phyloP scores from a whole-genome alignment of 2,113 vertebrate genomes.

The Tupaia tana region DNA sequence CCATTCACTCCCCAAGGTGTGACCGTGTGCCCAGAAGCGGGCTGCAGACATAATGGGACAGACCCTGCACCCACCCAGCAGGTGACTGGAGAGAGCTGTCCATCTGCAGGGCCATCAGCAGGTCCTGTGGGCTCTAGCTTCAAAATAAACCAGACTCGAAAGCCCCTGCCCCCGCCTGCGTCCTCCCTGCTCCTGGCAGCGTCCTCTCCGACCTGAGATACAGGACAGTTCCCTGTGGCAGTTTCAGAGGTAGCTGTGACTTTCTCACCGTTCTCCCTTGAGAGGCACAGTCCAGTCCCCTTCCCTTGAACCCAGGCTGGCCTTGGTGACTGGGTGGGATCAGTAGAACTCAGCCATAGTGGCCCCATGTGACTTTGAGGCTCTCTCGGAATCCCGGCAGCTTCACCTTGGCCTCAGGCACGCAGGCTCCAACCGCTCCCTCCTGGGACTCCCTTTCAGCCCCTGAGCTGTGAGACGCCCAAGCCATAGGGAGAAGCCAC shows the following conservation, averaged over 20 bases:
- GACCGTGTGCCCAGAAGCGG: background rate
- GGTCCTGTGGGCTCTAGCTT: too few relatives aligned
- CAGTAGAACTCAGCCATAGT: background rate
- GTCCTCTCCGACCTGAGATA: too few relatives aligned
- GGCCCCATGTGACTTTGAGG: rapidly evolving
- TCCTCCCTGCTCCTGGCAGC: rapidly evolving
- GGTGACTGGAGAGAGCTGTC: background rate
- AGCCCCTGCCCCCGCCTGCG: background rate
- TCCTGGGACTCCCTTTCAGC: background rate
- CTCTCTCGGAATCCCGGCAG: background rate
- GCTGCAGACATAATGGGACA: background rate
- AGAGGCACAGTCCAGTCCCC: background rate
- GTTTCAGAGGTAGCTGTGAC: background rate
- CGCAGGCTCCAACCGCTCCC: background rate
- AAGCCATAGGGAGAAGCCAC: background rate
- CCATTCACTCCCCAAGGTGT: background rate
- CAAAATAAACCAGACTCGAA: background rate
- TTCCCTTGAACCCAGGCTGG: background rate
- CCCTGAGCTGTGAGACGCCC: background rate
- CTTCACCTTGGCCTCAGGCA: too few relatives aligned
- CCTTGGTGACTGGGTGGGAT: rapidly evolving
- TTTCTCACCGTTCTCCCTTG: background rate
- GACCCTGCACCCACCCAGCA: background rate
- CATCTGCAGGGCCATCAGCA: background rate
- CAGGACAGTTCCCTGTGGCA: rapidly evolving